phyloP scores from a whole-genome alignment of 2,888 invertebrate genomes.

The Uropetala carovei region DNA sequence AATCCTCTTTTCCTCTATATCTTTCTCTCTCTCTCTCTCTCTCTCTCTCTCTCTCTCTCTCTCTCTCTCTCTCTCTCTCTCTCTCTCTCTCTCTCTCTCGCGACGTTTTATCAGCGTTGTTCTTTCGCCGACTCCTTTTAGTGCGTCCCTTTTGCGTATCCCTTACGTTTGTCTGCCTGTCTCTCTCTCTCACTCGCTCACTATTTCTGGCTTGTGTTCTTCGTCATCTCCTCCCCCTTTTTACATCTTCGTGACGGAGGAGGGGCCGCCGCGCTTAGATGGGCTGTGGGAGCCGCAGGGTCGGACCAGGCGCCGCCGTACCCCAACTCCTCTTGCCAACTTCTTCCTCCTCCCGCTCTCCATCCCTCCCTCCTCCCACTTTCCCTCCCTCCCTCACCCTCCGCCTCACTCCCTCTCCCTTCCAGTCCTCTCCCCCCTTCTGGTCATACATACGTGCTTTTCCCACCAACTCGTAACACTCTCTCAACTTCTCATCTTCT shows the following conservation, averaged over 20 bases:
- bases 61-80: neutral
- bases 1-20: too few species aligned
- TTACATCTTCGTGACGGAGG: neutral
- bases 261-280: neutral
- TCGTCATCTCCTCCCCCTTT: neutral
- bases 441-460: conserved; percentile 19
- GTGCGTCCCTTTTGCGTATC: neutral
- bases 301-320: neutral
- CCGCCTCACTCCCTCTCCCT: neutral
- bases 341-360: neutral
- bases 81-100: neutral
- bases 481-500: neutral
- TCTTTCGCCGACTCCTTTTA: neutral
- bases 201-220: neutral
- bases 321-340: neutral
- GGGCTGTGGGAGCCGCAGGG: conserved; percentile 20
- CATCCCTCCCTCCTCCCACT: neutral
- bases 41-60: neutral
- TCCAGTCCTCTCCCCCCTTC: neutral
- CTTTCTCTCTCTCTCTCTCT: neutral
- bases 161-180: neutral
- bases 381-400: neutral
- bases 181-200: neutral
- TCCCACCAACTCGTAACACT: neutral
- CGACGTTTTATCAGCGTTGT: neutral